These are phyloP conservation scores for Anisognathus igniventris DNA, from an alignment of 2,797 vertebrate genomes.

Conservation along the genomic window DNA sequence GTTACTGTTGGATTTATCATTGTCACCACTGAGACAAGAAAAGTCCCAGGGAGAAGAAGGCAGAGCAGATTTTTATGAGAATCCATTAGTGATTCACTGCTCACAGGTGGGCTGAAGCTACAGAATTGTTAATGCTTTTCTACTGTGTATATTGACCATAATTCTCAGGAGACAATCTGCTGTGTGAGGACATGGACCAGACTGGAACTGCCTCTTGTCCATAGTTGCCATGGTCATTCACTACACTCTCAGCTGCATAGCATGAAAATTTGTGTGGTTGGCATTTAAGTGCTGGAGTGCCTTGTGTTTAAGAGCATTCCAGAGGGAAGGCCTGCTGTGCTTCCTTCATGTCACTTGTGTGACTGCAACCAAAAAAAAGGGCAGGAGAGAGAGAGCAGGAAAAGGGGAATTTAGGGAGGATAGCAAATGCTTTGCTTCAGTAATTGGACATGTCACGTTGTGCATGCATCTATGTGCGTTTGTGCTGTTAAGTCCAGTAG, in stretches of 20 bases:
- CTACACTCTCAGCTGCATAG: neutral
- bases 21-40: neutral
- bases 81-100: neutral
- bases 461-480: accelerated
- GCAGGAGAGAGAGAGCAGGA: neutral
- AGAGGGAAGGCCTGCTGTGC: neutral
- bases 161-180: neutral
- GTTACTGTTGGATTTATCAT: neutral
- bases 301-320: neutral
- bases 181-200: neutral
- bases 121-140: neutral
- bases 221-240: neutral
- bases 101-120: neutral
- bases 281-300: neutral
- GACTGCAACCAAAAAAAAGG: neutral
- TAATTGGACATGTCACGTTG: neutral
- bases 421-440: neutral
- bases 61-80: neutral
- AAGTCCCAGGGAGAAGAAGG: neutral
- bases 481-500: neutral
- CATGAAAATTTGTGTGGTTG: neutral
- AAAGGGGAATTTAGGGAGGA: neutral
- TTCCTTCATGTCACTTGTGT: neutral
- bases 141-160: accelerated
- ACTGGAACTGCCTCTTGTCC: neutral